These are phyloP conservation scores for Lutraria rhynchaena DNA, from an alignment of 1,140 invertebrate species.

Conservation along the genomic window DNA sequence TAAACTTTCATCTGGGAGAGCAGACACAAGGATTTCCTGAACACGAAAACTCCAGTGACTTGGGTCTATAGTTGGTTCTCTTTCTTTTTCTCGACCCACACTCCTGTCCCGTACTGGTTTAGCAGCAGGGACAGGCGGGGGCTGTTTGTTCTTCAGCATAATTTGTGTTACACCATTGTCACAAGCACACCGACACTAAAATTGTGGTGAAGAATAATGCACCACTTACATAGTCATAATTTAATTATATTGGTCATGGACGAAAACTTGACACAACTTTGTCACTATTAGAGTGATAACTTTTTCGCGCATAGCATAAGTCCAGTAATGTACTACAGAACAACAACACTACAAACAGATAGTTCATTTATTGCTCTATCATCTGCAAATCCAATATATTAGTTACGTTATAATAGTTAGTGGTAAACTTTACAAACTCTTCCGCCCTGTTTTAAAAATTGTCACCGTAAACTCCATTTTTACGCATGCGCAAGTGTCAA, in stretches of 20 bases:
- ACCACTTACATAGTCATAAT: background rate
- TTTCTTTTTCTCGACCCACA: constrained; percentile 50
- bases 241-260: constrained; percentile 32
- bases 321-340: background rate
- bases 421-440: constrained; percentile 49
- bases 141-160: constrained; percentile 67
- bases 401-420: background rate
- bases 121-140: constrained; percentile 62
- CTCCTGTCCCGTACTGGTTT: constrained; percentile 47
- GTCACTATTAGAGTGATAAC: background rate
- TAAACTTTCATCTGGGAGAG: constrained; percentile 77
- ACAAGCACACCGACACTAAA: constrained; percentile 14
- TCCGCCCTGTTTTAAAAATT: constrained; percentile 63
- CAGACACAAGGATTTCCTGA: constrained; percentile 79
- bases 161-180: constrained; percentile 54
- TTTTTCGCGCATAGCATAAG: constrained; percentile 23
- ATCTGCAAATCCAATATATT: background rate
- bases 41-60: constrained; percentile 79
- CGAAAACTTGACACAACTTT: constrained; percentile 28
- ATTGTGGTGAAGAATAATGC: constrained; percentile 13
- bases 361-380: constrained; percentile 1
- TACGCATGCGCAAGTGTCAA: constrained; percentile 40
- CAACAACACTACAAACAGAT: background rate
- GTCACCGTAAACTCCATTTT: constrained; percentile 56
- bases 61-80: constrained; percentile 62